Percentiles rank a stretch among this genome's conserved stretches.
These are phyloP conservation scores for Melinopterus prodromus DNA, from an alignment of 2,888 invertebrate genomes.

Conservation along the genomic window DNA sequence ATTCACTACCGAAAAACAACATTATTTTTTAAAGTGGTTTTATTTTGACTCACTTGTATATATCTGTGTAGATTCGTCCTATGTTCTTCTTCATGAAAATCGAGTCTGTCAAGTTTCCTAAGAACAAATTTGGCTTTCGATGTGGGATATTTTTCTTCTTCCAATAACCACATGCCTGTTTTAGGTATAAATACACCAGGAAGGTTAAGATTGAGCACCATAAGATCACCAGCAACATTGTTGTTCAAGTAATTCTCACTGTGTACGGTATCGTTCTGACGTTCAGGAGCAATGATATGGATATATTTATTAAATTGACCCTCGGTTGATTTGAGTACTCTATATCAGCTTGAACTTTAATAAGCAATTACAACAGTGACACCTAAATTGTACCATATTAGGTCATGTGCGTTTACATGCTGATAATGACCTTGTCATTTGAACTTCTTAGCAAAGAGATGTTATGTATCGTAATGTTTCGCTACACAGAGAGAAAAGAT, in stretches of 20 bases:
- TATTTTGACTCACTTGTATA: slow-evolving; percentile 50
- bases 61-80: slow-evolving; percentile 46
- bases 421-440: no score
- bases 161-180: slow-evolving; percentile 40
- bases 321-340: neutral
- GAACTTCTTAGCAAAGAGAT: no score
- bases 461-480: no score
- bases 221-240: neutral
- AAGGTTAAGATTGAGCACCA: neutral
- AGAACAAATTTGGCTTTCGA: slow-evolving; percentile 44
- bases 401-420: no score
- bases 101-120: slow-evolving; percentile 49
- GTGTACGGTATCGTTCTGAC: neutral
- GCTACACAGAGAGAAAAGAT: no score
- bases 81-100: slow-evolving; percentile 46
- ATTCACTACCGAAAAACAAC: slow-evolving; percentile 30
- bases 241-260: neutral
- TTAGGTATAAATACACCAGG: slow-evolving; percentile 21
- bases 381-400: no score
- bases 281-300: neutral
- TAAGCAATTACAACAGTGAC: no score
- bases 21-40: slow-evolving; percentile 12
- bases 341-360: no score
- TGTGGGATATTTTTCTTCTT: slow-evolving; percentile 46
- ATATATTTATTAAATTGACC: neutral